Base-by-base conservation (phyloP, 2,797 vertebrate genomes). In the Melanogrammus aeglefinus region DNA sequence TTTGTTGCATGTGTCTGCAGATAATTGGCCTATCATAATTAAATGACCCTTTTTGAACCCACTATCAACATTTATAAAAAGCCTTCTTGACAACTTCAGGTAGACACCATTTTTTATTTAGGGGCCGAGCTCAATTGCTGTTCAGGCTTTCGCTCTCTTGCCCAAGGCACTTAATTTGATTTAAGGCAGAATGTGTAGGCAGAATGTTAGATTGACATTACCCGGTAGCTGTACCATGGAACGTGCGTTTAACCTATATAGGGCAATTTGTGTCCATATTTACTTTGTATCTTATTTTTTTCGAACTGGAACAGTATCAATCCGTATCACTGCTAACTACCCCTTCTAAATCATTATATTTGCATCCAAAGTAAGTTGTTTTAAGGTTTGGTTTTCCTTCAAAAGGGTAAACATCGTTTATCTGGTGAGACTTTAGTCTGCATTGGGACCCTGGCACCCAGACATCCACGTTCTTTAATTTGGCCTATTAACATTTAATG, bases 401-500 rank as follows among this genome's bases (percentile, higher is more conserved):
- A 31, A 70, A 8, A 70, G 69, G 69, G 13, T 12, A 70, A 70
- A 70, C 24, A 70, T 27, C 69, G 29, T 27, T 70, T 70, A 27
- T 31, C 13, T 31, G n/a, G 66, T 29, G 24, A 31, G 69, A 70
- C 24, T 31, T 14, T 27, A 70, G 24, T 29, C 69, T 31, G 69
- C 29, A 70, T 70, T 12, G 73, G 6, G 78, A 84, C 35, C 80
- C 76, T 75, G 82, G 35, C 81, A 76, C 75, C 27, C 41, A 41
- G 63, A 12, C 27, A 76, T 82, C 27, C 27, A 31, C 33, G 80
- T 78, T 81, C 63, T 83, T 73, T 84, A 78, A 86, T 86, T 83
- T 83, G 27, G 70, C 73, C 78, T 81, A 84, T 87, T 86, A 82
- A 80, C 79, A 86, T 86, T 89, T 83, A 86, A 88, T 87, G 81